Evolutionary conservation across 2,113 vertebrate species (phyloP).

Genomic region (Apodemus sylvaticus): DNA sequence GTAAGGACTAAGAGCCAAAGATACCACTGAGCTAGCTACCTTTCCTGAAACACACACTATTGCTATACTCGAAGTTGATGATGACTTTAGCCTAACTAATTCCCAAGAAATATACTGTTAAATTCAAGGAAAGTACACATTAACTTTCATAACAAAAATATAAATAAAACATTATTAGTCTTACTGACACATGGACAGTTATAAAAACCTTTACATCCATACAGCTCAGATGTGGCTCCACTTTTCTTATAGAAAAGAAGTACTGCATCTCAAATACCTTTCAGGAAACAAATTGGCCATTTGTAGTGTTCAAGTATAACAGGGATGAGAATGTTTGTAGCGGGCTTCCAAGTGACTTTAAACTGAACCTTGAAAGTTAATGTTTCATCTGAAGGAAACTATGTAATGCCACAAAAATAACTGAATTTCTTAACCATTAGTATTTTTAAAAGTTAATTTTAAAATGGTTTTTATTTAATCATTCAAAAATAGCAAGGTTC

Average conservation of each 20-base stretch:
- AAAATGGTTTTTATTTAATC: neutral
- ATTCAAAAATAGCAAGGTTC: neutral
- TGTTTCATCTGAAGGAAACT: slow-evolving; percentile 27
- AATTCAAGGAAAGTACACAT: slow-evolving; percentile 34
- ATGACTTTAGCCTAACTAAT: slow-evolving; percentile 43
- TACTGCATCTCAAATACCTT: neutral
- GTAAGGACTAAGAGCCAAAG: neutral
- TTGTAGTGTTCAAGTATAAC: neutral
- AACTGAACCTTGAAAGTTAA: neutral
- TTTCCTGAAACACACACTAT: slow-evolving; percentile 20
- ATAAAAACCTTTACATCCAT: slow-evolving; percentile 19
- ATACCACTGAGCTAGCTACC: neutral
- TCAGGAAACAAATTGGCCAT: neutral
- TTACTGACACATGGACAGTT: neutral
- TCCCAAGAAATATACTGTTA: slow-evolving; percentile 34
- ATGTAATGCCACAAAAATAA: slow-evolving; percentile 10
- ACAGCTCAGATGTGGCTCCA: slow-evolving; percentile 24
- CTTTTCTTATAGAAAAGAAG: slow-evolving; percentile 39
- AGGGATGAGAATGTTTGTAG: neutral
- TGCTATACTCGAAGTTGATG: neutral
- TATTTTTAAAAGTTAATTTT: neutral
- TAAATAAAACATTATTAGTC: slow-evolving; percentile 7
- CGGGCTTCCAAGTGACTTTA: slow-evolving; percentile 10
- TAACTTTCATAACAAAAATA: slow-evolving; percentile 20
- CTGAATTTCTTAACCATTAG: slow-evolving; percentile 53